Evolutionary conservation across 2,888 invertebrate species (phyloP), one percentile per base, ranked within the genome.

Genomic region (Gari tellinella): DNA sequence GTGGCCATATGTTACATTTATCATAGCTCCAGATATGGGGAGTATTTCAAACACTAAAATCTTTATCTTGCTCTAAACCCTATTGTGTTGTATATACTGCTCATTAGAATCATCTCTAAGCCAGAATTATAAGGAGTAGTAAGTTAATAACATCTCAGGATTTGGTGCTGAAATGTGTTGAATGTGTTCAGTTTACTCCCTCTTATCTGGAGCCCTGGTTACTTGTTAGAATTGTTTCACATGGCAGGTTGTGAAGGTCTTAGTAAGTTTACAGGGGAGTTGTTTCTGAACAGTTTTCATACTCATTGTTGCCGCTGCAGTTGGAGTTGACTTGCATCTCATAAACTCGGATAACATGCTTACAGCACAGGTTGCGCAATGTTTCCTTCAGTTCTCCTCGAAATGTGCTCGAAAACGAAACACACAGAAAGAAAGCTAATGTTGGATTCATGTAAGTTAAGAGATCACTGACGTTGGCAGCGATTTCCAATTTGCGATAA

Each of bases 401-500:
- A 56, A 84, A 81, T 31, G 81, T 83, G 23, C 79, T 61, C 10
- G 84, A 84, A 48, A 83, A 81, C 7, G 75, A 55, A 41, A 83
- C 43, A 55, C 78, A 83, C 26, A 85, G 48, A 40, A 67, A 60
- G 48, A 85, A 84, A 15, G 80, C 65, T 23, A 84, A 62, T n/a
- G 78, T 66, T 15, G 84, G 83, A 55, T 86, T 85, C 2, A 84
- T 56, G 60, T 73, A 80, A 5, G 79, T 70, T n/a, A 86, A 63
- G 26, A 72, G 61, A 25, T 80, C 70, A 19, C 81, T 57, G 19
- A 74, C 58, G 8, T 58, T 63, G 5, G 66, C 53, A 1, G 80
- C 80, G 25, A 76, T 69, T n/a, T 45, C 49, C n/a, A 82, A 49
- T 14, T 63, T 74, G 19, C 67, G 60, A 65, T 78, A 81, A 38